Percentiles rank a stretch among this genome's conserved stretches.
phyloP scores from a whole-genome alignment of 2,113 vertebrate species.

The Myiagra hebetior region DNA sequence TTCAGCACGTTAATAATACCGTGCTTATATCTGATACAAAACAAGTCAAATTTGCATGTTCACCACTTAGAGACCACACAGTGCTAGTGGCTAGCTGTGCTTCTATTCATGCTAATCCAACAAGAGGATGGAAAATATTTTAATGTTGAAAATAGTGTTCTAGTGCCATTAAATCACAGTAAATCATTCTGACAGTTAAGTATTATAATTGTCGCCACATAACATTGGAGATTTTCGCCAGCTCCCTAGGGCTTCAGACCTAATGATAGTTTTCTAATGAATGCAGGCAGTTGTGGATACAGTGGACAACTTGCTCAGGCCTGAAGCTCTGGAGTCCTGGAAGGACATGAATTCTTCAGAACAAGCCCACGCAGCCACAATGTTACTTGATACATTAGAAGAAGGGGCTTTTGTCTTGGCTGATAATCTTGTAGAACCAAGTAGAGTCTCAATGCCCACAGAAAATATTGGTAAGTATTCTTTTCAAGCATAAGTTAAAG shows the following conservation, averaged over 20 bases:
- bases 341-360: conserved; percentile 97
- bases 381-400: conserved; percentile 95
- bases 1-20: conserved; percentile 4
- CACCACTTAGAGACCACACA: neutral
- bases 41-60: conserved; percentile 4
- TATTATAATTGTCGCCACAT: conserved; percentile 58
- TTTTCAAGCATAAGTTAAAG: neutral
- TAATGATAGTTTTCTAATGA: conserved; percentile 73
- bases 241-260: conserved; percentile 33
- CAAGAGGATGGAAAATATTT: conserved; percentile 11
- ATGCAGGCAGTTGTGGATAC: conserved; percentile 97
- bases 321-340: conserved; percentile 95
- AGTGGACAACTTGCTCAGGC: conserved; percentile 95
- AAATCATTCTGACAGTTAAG: conserved; percentile 68
- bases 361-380: conserved; percentile 95
- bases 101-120: conserved; percentile 43
- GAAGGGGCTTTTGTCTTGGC: conserved; percentile 98
- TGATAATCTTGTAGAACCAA: conserved; percentile 96
- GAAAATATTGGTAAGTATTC: conserved; percentile 92
- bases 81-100: conserved; percentile 33
- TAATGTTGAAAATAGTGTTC: conserved; percentile 21
- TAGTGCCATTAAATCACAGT: conserved; percentile 59
- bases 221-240: conserved; percentile 27
- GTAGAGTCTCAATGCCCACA: conserved; percentile 94
- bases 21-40: conserved; percentile 14